Evolutionary conservation across 2,797 vertebrate genomes (phyloP), one percentile per base, ranked within the genome.

Genomic region (Kryptolebias ocellatus): DNA sequence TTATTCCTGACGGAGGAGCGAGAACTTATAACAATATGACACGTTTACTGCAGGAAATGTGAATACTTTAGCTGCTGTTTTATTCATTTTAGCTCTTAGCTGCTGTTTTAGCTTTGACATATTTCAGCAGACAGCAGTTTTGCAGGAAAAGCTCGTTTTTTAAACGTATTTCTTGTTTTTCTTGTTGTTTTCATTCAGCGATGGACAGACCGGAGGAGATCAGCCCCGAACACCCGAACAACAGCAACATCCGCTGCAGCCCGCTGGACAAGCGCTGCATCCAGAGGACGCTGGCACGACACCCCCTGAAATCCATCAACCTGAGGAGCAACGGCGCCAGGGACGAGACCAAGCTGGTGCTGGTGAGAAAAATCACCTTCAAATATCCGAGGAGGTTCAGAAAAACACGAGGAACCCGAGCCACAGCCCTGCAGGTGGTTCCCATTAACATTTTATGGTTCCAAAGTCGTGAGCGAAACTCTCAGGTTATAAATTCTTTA

Each of bases 191-290:
- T 27, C 9, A 6, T 74, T 62, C 7, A 93, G 90, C 84, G 0
- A 73, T 94, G 93, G 91, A 96, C 79, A 77, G 86, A 50, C 89
- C 91, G 74, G 93, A 93, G 10, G 92, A 93, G 81, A 85, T 92
- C 70, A 95, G 95, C 80, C 92, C 93, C 0, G 96, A 97, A 6
- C 94, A 95, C 67, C 95, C 95, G 4, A 96, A 96, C 91, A 95
- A 95, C 93, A 96, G 94, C 91, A 95, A 96, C 86, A 95, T 91
- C 88, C 95, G 95, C 15, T 98, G 96, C 88, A 95, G 94, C 54
- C 91, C 92, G 60, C 95, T 96, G 0, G 96, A 98, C 91, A 95
- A 95, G 72, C 95, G 94, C 70, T 98, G 96, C 87, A 91, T 96
- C 72, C 95, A 95, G 93, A 97, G 95, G 85, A 94, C 93, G 20